Conservation (phyloP, 2,113 vertebrate species). For the Xenopus tropicalis region UCB_Xtro_10.0 CM004445.2:149082001-149082500, state of each 20-base stretch:
- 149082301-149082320: too few relatives aligned
- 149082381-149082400: too few relatives aligned
- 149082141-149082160: conserved; percentile 20
- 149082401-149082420: too few relatives aligned
- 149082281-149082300: conserved; percentile 7
- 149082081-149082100: conserved; percentile 17
- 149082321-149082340: neutral
- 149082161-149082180: conserved; percentile 12
- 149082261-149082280: conserved; percentile 17
- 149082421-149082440: too few relatives aligned
- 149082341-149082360: neutral
- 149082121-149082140: conserved; percentile 21
- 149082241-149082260: conserved; percentile 20
- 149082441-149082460: too few relatives aligned
- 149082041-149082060: conserved; percentile 14
- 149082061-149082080: conserved; percentile 18
- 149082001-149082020: too few relatives aligned
- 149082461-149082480: too few relatives aligned
- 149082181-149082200: neutral
- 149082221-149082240: conserved; percentile 28
- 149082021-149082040: neutral
- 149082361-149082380: too few relatives aligned
- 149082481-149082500: too few relatives aligned
- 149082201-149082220: neutral
- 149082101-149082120: conserved; percentile 34